A percentile compares a stretch with the other conserved stretches of the same genome.
Evolutionary conservation across 2,113 vertebrate genomes (phyloP).

Genomic region (Sebastes schlegelii): DNA sequence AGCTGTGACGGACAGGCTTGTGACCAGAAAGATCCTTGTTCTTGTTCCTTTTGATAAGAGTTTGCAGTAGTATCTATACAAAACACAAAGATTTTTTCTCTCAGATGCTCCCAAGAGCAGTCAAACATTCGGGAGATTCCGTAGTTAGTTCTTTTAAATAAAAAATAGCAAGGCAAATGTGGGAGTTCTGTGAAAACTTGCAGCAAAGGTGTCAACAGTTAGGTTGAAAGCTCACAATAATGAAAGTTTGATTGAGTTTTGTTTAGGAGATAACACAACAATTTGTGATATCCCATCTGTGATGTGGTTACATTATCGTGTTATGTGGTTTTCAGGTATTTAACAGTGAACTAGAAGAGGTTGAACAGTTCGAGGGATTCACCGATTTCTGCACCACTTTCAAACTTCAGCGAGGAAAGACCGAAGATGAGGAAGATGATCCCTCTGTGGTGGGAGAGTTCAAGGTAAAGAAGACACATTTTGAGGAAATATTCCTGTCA

Average conservation of each 20-base stretch:
- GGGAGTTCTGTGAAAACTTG: not conserved
- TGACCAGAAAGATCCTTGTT: not conserved
- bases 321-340: constrained; percentile 85
- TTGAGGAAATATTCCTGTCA: not conserved
- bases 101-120: not conserved
- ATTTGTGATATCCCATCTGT: not conserved
- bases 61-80: not conserved
- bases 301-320: not conserved
- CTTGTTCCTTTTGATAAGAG: not conserved
- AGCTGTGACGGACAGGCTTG: not conserved
- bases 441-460: constrained; percentile 96
- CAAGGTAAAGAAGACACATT: constrained; percentile 84
- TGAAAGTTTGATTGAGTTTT: not conserved
- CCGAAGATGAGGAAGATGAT: constrained; percentile 89
- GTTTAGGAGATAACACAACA: no score
- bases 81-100: not conserved
- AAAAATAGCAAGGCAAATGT: constrained; percentile 1
- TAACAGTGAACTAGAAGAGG: constrained; percentile 88
- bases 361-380: constrained; percentile 88
- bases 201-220: not conserved
- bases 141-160: not conserved
- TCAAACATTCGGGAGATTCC: not conserved
- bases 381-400: constrained; percentile 97
- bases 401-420: constrained; percentile 92
- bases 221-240: not conserved